Evolutionary conservation across 2,113 vertebrate genomes (phyloP).

Genomic region (Neoarius graeffei): DNA sequence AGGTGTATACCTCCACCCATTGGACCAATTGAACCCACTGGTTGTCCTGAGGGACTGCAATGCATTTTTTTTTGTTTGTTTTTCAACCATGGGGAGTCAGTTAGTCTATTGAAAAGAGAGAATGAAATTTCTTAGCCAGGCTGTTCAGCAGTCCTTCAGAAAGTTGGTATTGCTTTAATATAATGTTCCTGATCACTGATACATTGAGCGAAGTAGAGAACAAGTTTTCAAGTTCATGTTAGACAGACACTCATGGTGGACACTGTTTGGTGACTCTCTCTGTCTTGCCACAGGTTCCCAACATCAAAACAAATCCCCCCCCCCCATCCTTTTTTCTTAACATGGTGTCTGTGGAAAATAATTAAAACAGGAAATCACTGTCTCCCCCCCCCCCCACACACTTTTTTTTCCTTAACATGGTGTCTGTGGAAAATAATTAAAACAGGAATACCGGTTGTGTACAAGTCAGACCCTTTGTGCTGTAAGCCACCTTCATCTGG

Average conservation of each 20-base stretch:
- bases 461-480: conserved; percentile 73
- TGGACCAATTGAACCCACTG: not conserved
- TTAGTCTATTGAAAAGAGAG: not conserved
- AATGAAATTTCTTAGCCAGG: not conserved
- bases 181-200: not conserved
- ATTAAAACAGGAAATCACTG: conserved; percentile 72
- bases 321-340: not conserved
- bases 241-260: conserved; percentile 18
- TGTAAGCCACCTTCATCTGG: conserved; percentile 72
- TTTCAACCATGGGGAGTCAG: not conserved
- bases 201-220: not conserved
- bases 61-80: not conserved
- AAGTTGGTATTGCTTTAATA: not conserved
- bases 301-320: conserved; percentile 66
- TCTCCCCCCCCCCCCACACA: not conserved
- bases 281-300: conserved; percentile 58
- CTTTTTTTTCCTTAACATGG: conserved; percentile 4
- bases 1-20: not conserved
- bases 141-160: not conserved
- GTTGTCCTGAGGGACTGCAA: not conserved
- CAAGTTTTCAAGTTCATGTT: not conserved
- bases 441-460: conserved; percentile 71
- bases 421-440: conserved; percentile 70
- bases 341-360: conserved; percentile 60
- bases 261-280: conserved; percentile 48